These are phyloP conservation scores for Zaprionus gabonicus DNA, from an alignment of 1,140 invertebrate genomes.

Conservation along the genomic window DNA sequence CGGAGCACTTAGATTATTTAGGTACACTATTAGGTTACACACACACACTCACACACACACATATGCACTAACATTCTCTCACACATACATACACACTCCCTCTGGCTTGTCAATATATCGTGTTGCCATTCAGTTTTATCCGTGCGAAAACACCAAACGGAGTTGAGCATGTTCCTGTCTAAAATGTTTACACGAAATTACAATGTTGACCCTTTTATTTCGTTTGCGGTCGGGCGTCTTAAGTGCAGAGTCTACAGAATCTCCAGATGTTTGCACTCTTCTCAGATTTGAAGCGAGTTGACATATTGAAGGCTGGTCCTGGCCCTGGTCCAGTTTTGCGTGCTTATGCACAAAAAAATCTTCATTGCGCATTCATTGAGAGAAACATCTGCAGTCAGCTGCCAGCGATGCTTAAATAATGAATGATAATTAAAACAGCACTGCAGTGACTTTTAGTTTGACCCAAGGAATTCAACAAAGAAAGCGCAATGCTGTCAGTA, in stretches of 20 bases:
- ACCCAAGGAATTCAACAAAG: neutral
- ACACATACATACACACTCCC: neutral
- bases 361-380: no score
- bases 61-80: neutral
- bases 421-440: slow-evolving; percentile 3
- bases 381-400: neutral
- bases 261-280: neutral
- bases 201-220: slow-evolving; percentile 69
- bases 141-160: slow-evolving; percentile 3
- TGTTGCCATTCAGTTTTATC: slow-evolving; percentile 56
- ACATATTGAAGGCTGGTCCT: neutral
- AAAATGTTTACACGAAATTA: slow-evolving; percentile 50
- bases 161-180: neutral
- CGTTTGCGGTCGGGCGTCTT: slow-evolving; percentile 46
- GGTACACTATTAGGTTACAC: slow-evolving; percentile 60
- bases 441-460: neutral
- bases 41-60: slow-evolving; percentile 15
- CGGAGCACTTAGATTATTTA: slow-evolving; percentile 51
- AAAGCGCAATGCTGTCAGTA: neutral
- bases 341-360: no score
- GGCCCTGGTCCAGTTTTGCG: neutral
- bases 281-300: neutral
- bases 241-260: slow-evolving; percentile 2
- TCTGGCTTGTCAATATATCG: slow-evolving; percentile 60
- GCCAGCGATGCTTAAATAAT: neutral